phyloP scores from a whole-genome alignment of 1,140 invertebrate species.

The Panagrolaimus sp. region DNA sequence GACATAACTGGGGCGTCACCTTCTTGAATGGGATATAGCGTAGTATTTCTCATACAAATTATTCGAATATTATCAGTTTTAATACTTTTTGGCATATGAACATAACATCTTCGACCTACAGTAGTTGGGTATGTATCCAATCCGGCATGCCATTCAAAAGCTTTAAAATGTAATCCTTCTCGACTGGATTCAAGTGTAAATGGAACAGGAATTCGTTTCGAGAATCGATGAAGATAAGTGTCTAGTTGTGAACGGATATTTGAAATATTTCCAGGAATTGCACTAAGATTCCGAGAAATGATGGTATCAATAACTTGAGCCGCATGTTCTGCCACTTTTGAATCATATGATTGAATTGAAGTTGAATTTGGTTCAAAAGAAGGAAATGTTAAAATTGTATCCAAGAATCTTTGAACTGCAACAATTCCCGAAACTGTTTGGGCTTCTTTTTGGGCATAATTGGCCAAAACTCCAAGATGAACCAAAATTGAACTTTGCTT shows the following conservation, averaged over 20 bases:
- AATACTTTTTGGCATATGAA: constrained; percentile 28
- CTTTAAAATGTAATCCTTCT: constrained; percentile 38
- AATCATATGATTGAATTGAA: constrained; percentile 39
- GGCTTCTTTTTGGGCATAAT: constrained; percentile 42
- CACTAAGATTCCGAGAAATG: constrained; percentile 30
- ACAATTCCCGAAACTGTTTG: constrained; percentile 41
- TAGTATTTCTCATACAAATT: constrained; percentile 23
- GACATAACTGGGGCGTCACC: constrained; percentile 31
- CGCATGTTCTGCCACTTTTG: constrained; percentile 48
- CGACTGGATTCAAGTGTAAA: constrained; percentile 32
- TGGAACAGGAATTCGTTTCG: constrained; percentile 35
- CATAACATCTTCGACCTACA: constrained; percentile 21
- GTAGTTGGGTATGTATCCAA: constrained; percentile 33
- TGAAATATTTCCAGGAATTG: constrained; percentile 36
- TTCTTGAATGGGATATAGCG: constrained; percentile 33
- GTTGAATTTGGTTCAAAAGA: constrained; percentile 32
- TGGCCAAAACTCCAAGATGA: constrained; percentile 46
- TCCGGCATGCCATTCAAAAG: constrained; percentile 26
- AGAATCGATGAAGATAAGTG: constrained; percentile 36
- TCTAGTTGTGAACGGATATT: constrained; percentile 23
- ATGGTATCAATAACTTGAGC: constrained; percentile 43
- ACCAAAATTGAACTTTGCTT: constrained; percentile 45
- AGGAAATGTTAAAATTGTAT: constrained; percentile 38
- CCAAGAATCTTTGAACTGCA: constrained; percentile 47
- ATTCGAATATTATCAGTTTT: constrained; percentile 18